Base-by-base conservation (phyloP, 2,888 invertebrate genomes). In the Cerceris rybyensis region DNA sequence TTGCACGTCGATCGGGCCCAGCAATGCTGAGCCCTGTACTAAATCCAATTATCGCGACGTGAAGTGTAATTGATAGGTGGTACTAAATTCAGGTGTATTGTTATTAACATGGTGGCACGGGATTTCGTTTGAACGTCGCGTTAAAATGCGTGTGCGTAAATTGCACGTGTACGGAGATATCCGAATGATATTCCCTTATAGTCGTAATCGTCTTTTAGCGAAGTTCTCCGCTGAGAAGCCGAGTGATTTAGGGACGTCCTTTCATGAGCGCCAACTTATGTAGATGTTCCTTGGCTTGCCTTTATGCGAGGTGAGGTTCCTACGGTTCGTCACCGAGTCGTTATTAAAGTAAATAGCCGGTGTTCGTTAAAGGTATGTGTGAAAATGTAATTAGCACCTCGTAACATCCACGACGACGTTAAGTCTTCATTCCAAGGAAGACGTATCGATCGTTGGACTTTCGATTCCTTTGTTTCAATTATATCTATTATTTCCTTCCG, bases 21-120 rank as follows among this genome's bases (percentile, higher is more conserved):
- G 59, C 7, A 39, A 54, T 55, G 54, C 57, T 7, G 50, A 54
- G 55, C 64, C 70, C 11, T 42, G 52, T 65, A 74, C 80, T 83
- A 78, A 84, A 84, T 85, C 85, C 83, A 85, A 82, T 82, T 85
- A 79, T 80, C 79, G 70, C 76, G 81, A 75, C 75, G 79, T 70
- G 75, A 52, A 69, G 60, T 68, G 81, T 84, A 76, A 84, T 72
- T 70, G 82, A 80, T 74, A 65, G 74, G 67, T 50, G 39, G 70
- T 72, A 63, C 75, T 77, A 79, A 82, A 82, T 82, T 75, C 61
- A n/a, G 11, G 28, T 9, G 71, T n/a, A 59, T 57, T 66, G 63
- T 78, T 71, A 69, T 75, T 63, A 49, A 76, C 28, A 57, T 55
- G 11, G 57, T 58, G 70, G 39, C 57, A 49, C 54, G 14, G 69